These are phyloP conservation scores for Acutogordius australiensis DNA, from an alignment of 2,888 invertebrate genomes.

Conservation along the genomic window DNA sequence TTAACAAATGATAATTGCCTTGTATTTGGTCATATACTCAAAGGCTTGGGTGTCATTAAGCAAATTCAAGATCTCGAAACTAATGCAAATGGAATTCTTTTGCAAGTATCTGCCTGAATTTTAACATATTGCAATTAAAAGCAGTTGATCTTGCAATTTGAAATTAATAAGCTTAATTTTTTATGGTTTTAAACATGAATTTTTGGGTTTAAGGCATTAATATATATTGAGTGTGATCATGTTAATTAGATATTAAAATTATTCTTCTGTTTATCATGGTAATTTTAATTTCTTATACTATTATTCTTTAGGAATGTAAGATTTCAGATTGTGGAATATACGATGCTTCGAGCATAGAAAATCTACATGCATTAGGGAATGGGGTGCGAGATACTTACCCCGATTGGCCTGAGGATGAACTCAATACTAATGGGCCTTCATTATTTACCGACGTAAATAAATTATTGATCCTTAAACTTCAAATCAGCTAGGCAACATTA, in stretches of 20 bases:
- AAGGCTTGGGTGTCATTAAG: conserved; percentile 4
- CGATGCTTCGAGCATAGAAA: not conserved
- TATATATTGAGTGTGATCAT: too few species aligned
- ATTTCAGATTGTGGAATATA: conserved; percentile 3
- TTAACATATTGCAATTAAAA: too few species aligned
- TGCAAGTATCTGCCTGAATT: not conserved
- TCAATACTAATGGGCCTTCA: not conserved
- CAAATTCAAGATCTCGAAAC: conserved; percentile 3
- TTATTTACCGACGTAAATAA: not conserved
- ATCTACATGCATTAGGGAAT: not conserved
- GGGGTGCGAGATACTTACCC: not conserved
- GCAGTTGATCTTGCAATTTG: too few species aligned
- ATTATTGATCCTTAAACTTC: too few species aligned
- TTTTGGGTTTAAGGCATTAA: too few species aligned
- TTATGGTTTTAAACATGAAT: too few species aligned
- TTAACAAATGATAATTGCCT: not conserved
- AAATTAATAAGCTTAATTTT: too few species aligned
- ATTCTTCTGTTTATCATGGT: too few species aligned
- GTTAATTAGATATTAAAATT: too few species aligned
- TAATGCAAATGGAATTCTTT: not conserved
- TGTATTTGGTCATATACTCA: not conserved
- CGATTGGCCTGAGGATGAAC: conserved; percentile 4
- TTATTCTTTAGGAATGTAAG: not conserved
- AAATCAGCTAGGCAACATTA: too few species aligned
- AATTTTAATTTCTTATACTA: too few species aligned